Evolutionary conservation across 64 coral and sea anemone species (phyloP), one percentile per base, ranked within the genome.

Genomic region (Exaiptasia diaphana): DNA sequence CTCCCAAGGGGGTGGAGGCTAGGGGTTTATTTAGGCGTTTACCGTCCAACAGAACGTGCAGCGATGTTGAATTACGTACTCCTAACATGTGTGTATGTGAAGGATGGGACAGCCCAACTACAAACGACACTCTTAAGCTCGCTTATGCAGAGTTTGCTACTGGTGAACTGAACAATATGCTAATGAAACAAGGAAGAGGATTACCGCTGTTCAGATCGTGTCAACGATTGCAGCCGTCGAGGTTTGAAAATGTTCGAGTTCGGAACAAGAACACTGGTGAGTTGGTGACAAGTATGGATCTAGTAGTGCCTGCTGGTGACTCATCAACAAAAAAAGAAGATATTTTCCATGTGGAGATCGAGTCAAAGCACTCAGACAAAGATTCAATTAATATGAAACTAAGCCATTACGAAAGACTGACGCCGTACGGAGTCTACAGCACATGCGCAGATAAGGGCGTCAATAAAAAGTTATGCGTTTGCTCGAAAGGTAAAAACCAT

Each of bases 31-130:
- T 87, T 50, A 57, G 42, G 0, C 59, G 41, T 35, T 38, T 87
- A 4, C 35, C 84, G 11, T 5, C 8, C 21, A 68, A 78, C 20
- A 27, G 73, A 12, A 87, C 84, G 22, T 87, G 84, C 36, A 38
- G 78, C 31, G 58, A 67, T 64, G 21, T 87, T 6, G 84, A 87
- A 30, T 50, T 87, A 5, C 43, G 84, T 34, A 87, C 84, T 12
- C 84, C 84, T 27, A 87, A 87, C 54, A 33, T 87, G 3, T 87
- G 84, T 38, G 84, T 87, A 1, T 87, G 84, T 41, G 74, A 87
- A 7, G 84, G 84, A 21, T 87, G 84, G 84, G 84, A 87, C 30
- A 68, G 37, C 6, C 73, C 81, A 39, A 76, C 73, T 29, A 44
- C 38, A 30, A 76, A 52, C 44, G 55, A 74, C 35, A 83, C 71